Base-by-base conservation (phyloP, 1,140 invertebrate species). In the Probaryconus sp. region DNA sequence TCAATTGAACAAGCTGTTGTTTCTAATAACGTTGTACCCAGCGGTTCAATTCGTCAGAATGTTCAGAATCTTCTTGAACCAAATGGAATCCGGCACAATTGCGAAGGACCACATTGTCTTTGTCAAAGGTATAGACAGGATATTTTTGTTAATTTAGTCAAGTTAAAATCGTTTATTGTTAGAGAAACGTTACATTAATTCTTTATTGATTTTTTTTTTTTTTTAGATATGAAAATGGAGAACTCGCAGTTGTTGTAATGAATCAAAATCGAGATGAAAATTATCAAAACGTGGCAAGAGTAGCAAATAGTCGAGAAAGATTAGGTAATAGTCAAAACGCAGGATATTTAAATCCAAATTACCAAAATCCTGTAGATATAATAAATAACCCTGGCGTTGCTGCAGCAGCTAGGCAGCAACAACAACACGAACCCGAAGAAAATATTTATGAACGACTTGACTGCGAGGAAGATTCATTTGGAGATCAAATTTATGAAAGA, bases 391-490 rank as follows among this genome's bases (percentile, higher is more conserved):
- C n/a, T n/a, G 79, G 24, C 67, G 77, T 9, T 26, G 60, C 5
- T 17, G 38, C 26, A 14, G 18, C 16, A 0, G 16, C 2, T 7
- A 6, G 33, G 10, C 63, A 11, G 10, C 63, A 55, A 21, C 51
- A 78, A 18, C 77, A 72, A 3, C 77, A 83, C 6, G 84, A 85
- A 55, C 79, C 81, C 0, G 84, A 86, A 40, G 85, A 87, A 47
- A 87, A 87, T 47, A 87, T 86, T 68, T 87, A 87, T 37, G 85
- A 87, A 40, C 77, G 84, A 48, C 48, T 87, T 5, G 85, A 86
- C 33, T 81, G 82, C 18, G 82, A 84, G 9, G 83, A 85, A 4
- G 83, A 77, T 28, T 40, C 56, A 1, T 53, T 43, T 9, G 79
- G 79, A 9, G 77, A 85, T 75, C 83, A 85, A n/a, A 83, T 65